Evolutionary conservation across 1,140 invertebrate genomes (phyloP), one percentile per base, ranked within the genome.

Genomic region (Lasioglossum albipes): DNA sequence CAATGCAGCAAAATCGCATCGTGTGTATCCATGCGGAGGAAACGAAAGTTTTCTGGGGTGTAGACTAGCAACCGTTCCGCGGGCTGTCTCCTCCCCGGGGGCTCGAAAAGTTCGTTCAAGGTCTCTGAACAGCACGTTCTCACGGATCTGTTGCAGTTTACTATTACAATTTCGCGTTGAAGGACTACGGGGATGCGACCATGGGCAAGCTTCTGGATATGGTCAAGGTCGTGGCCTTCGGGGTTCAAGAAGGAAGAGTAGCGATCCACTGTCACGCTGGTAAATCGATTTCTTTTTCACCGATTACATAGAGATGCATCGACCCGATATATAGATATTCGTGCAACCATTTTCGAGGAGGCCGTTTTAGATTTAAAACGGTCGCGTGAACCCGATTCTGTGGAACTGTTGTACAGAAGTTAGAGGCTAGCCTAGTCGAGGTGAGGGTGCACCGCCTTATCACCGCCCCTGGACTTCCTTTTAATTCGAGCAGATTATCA

Each of bases 261-360:
- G 97, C 97, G 7, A 95, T 98, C 80, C 97, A 98, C 89, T 98
- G 97, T 92, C 97, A 98, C 94, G 97, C 97, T 88, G 97, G 97
- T 96, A 93, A 93, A 90, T 89, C 86, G 86, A 90, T 86, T 70
- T 22, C 16, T 62, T 82, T 78, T 78, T 75, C 67, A 20, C 20
- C 57, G 57, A 59, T 6, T n/a, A n/a, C n/a, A 45, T 78, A 61
- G 61, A 77, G 36, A 36, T 61, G 20, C 72, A 49, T 76, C 75
- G 61, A 86, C 70, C 65, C 36, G 65, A 36, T 36, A 36, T 36
- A 36, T 36, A 36, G 36, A 36, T 5, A 36, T 84, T 84, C 61
- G 31, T 42, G 16, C 36, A 9, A 16, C 59, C 54, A 59, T 16
- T 54, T 7, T 36, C 49, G 16, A 57, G 20, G 20, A 7, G 12